Evolutionary conservation across 2,888 invertebrate species (phyloP).

Genomic region (Melanchra persicariae): DNA sequence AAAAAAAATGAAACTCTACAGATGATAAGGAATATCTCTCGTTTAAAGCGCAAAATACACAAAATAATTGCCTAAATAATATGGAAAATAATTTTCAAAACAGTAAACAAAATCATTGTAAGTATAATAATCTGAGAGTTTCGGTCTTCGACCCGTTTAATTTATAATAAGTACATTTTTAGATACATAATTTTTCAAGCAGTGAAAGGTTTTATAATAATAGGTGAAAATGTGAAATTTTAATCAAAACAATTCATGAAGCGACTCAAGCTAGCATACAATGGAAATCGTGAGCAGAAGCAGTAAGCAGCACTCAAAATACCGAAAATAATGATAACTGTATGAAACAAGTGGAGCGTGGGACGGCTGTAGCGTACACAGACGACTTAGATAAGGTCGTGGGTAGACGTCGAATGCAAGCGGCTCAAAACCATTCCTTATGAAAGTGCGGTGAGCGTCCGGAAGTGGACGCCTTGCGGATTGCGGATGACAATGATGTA

Average conservation of each 20-base stretch:
- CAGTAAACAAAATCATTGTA: not conserved
- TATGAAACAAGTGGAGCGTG: constrained; percentile 40
- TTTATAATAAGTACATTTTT: no score
- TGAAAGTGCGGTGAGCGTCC: constrained; percentile 27
- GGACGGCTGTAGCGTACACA: constrained; percentile 28
- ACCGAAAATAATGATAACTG: constrained; percentile 22
- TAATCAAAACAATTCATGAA: constrained; percentile 8
- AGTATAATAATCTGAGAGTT: not conserved
- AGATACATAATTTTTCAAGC: constrained; percentile 22
- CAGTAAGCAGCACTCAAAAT: constrained; percentile 24
- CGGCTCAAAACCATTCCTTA: constrained; percentile 42
- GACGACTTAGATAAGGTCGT: constrained; percentile 25
- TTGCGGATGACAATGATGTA: constrained; percentile 40
- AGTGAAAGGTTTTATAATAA: constrained; percentile 7
- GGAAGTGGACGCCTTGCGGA: constrained; percentile 28
- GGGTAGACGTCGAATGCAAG: constrained; percentile 35
- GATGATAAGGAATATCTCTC: not conserved
- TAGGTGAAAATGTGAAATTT: no score
- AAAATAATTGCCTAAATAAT: not conserved
- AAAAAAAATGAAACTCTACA: not conserved
- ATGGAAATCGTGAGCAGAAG: not conserved
- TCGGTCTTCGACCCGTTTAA: not conserved
- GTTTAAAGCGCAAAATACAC: constrained; percentile 3
- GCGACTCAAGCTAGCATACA: constrained; percentile 23
- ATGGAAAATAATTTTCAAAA: not conserved